A percentile compares a stretch with the other conserved stretches of the same genome.
These are phyloP conservation scores for Nanger granti DNA, from an alignment of 2,113 vertebrate species.

Conservation along the genomic window DNA sequence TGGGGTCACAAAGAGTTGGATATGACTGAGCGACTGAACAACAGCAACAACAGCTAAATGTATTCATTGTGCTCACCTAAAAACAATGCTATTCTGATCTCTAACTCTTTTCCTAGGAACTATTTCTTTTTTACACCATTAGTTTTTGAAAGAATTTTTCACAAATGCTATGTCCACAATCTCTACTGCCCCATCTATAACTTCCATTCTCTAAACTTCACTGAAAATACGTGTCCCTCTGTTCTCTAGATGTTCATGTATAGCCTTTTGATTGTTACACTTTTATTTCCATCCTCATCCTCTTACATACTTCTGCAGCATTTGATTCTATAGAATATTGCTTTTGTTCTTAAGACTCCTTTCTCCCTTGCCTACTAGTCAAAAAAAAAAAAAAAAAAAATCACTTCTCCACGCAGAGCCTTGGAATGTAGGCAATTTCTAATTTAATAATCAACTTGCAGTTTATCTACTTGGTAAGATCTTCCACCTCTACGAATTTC, in stretches of 20 bases:
- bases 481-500: background rate
- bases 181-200: background rate
- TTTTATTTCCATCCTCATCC: background rate
- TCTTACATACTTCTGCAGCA: background rate
- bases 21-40: background rate
- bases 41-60: background rate
- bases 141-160: background rate
- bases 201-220: background rate
- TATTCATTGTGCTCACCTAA: background rate
- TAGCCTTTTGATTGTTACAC: background rate
- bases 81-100: background rate
- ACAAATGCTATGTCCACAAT: background rate
- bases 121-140: background rate
- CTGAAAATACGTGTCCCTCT: background rate
- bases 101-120: background rate
- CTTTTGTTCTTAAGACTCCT: background rate
- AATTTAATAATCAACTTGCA: background rate
- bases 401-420: background rate
- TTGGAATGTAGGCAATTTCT: background rate
- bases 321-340: background rate
- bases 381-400: slow-evolving; percentile 3
- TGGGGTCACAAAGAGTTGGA: background rate
- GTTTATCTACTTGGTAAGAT: background rate
- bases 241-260: background rate
- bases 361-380: background rate